A percentile compares a stretch with the other conserved stretches of the same genome.
phyloP scores from a whole-genome alignment of 2,888 invertebrate genomes.

The Pantelozetes paolii region DNA sequence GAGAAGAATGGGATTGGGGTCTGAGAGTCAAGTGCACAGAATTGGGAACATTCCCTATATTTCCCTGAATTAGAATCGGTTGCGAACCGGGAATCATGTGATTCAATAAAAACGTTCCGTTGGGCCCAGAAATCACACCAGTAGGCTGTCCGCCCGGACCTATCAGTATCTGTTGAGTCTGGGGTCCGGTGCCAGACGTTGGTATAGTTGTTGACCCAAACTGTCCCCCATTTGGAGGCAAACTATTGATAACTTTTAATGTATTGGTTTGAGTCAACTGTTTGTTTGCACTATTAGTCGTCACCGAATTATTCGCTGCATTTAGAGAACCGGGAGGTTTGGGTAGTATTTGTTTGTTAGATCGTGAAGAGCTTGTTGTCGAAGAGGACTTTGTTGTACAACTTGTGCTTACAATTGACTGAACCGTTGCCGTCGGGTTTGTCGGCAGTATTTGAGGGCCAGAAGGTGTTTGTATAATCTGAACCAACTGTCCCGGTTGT shows the following conservation, averaged over 20 bases:
- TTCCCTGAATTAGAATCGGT: constrained; percentile 62
- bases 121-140: constrained; percentile 45
- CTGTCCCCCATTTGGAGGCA: not conserved
- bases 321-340: constrained; percentile 48
- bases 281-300: constrained; percentile 37
- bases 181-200: constrained; percentile 23
- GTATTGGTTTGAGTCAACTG: constrained; percentile 42
- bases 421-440: constrained; percentile 17
- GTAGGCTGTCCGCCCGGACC: constrained; percentile 45
- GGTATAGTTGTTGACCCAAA: constrained; percentile 15
- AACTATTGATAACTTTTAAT: constrained; percentile 40
- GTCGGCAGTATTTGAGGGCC: constrained; percentile 40
- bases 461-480: constrained; percentile 45
- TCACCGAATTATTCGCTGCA: constrained; percentile 24
- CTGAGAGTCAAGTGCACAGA: constrained; percentile 65
- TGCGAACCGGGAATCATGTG: constrained; percentile 53
- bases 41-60: constrained; percentile 52
- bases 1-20: constrained; percentile 50
- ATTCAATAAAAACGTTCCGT: constrained; percentile 52
- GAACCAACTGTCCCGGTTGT: constrained; percentile 45
- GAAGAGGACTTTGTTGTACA: constrained; percentile 29
- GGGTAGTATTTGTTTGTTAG: constrained; percentile 57
- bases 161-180: constrained; percentile 45
- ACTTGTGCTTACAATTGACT: not conserved
- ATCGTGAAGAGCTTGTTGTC: constrained; percentile 50